Base-by-base conservation (phyloP, 2,113 vertebrate genomes). In the Arvicanthis niloticus region DNA sequence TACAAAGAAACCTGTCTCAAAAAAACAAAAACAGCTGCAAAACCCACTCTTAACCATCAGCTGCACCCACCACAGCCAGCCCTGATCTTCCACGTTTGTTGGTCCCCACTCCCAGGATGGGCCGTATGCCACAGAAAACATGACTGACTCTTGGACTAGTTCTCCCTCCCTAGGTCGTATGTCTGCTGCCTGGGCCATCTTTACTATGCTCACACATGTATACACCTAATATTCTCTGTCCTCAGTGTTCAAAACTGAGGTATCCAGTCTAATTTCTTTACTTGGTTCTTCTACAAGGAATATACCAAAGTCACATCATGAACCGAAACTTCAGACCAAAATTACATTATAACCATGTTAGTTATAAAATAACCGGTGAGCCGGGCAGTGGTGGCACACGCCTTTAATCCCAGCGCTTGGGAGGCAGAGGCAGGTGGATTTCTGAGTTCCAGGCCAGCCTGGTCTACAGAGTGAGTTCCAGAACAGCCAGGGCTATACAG, bases 201-300 rank as follows among this genome's bases (percentile, higher is more conserved):
- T 58, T 60, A 67, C 62, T 53, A 84, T 11, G 60, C 53, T 93
- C 51, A 91, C 26, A 67, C 1, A 75, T 45, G 40, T 77, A 58
- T 48, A 72, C 16, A 62, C 9, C 58, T 68, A 87, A 78, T 40
- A 53, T 17, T 51, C 6, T 21, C 82, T 31, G 81, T 78, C 45
- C 92, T 93, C 42, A 22, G 56, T 48, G 34, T 86, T 95, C 81
- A 95, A 94, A 90, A 80, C 17, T 62, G 21, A n/a, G 37, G 40
- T 56, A 88, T 60, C 62, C 34, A 29, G 67, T 91, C 21, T 91
- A 75, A 76, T 40, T 68, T 67, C 21, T 5, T 93, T 56, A 76
- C 34, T 70, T 53, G 29, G 78, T 10, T 81, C 68, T 10, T 81
- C 68, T 42, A 40, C 42, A 42, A n/a, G 34, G 22, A 72, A 2